These are phyloP conservation scores for Rugalucina vietnamica DNA, from an alignment of 2,888 invertebrate genomes.

Conservation along the genomic window DNA sequence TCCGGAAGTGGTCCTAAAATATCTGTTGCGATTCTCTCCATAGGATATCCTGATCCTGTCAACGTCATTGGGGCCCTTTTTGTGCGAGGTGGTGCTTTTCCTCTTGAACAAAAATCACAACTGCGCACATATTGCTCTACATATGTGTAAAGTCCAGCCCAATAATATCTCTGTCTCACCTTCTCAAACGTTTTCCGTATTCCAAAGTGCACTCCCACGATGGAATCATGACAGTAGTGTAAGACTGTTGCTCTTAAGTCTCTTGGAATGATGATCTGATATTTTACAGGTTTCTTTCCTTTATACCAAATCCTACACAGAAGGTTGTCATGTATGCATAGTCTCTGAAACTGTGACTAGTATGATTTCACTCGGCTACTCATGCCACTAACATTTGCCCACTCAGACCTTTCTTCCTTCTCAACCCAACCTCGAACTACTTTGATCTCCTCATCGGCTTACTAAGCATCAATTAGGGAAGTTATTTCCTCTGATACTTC, in stretches of 20 bases:
- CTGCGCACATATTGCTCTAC: slow-evolving; percentile 1
- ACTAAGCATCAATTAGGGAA: not conserved
- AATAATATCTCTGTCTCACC: not conserved
- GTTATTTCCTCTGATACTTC: not conserved
- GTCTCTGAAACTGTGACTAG: not conserved
- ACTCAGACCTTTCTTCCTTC: not conserved
- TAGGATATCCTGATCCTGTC: slow-evolving; percentile 2
- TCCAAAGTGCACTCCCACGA: not conserved
- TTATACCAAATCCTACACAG: slow-evolving; percentile 8
- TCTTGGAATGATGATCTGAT: slow-evolving; percentile 1
- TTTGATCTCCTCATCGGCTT: not conserved
- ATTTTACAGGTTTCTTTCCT: not conserved
- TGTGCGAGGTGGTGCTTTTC: slow-evolving; percentile 7
- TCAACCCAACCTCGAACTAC: not conserved
- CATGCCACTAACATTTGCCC: slow-evolving; percentile 1
- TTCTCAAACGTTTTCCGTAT: not conserved
- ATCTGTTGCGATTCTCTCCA: slow-evolving; percentile 1
- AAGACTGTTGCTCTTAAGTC: not conserved
- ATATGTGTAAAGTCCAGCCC: not conserved
- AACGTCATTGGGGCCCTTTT: not conserved
- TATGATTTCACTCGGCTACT: not conserved
- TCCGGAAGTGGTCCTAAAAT: not conserved
- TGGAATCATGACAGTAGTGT: slow-evolving; percentile 1
- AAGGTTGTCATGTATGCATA: not conserved
- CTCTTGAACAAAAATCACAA: not conserved